Base-by-base conservation (phyloP, 1,140 invertebrate genomes). In the Acromyrmex echinatior region DNA sequence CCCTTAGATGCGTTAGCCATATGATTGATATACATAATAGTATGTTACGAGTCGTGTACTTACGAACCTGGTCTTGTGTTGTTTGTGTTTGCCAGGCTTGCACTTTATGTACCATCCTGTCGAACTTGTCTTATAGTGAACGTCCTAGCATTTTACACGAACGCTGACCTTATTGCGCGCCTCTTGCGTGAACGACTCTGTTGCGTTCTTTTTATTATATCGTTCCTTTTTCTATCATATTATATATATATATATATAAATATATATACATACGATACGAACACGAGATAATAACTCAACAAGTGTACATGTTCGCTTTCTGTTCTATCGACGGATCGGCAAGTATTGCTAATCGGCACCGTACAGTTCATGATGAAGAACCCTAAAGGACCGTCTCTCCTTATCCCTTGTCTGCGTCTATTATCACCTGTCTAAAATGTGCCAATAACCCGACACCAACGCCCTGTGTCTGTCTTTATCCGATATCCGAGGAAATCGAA, bases 331-430 rank as follows among this genome's bases (percentile, higher is more conserved):
- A 91, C 88, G 86, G 76, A 91, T 89, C 85, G 85, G 90, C 76
- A 88, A 88, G 71, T 86, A 92, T 85, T 70, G 85, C 79, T 80
- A 79, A 89, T 92, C 88, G 90, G 68, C 51, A 92, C 74, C 87
- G 85, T 86, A 90, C 70, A 84, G 84, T 87, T 91, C 62, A 80
- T 66, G 35, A 86, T 65, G 63, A 91, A 82, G 45, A 53, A 90
- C 92, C 93, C 92, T 89, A 77, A 91, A 93, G 80, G 92, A 93
- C 93, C 93, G 91, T 92, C 94, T 93, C 92, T 94, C 93, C 95
- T 93, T 95, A 93, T 95, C 93, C 94, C 94, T 96, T 96, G 96
- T 96, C 96, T 96, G 95, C 96, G 96, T 96, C 96, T 96, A 94
- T 94, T 94, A 94, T 95, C 96, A 94, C 93, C 93, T 91, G 93